phyloP scores from a whole-genome alignment of 2,113 vertebrate genomes.

The Phrynocephalus versicolor region DNA sequence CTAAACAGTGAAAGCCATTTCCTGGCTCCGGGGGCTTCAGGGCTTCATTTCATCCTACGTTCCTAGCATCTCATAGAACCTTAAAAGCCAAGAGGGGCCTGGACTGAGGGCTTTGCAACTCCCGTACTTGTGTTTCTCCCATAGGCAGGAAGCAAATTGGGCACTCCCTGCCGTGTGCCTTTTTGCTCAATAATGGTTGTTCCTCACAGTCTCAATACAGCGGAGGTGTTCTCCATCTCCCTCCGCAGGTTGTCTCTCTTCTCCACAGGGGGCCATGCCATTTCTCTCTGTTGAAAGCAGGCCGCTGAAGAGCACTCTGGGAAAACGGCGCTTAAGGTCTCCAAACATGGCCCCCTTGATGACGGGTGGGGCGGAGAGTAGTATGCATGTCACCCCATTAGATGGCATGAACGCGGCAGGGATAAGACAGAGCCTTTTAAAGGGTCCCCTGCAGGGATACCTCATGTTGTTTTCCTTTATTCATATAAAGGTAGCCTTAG shows the following conservation, averaged over 20 bases:
- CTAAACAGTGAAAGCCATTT: neutral
- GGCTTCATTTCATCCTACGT: neutral
- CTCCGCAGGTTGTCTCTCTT: neutral
- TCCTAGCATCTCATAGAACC: neutral
- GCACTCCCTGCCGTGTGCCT: neutral
- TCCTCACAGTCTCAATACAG: neutral
- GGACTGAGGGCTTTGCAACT: neutral
- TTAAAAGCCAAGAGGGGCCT: neutral
- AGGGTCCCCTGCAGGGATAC: neutral
- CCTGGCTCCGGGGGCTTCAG: neutral
- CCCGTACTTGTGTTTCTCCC: neutral
- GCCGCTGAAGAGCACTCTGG: neutral
- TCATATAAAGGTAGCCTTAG: neutral
- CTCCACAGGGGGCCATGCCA: neutral
- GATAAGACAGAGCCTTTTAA: neutral
- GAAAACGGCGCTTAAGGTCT: neutral
- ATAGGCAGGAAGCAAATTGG: neutral
- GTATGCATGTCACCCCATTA: too few relatives aligned
- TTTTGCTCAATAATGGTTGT: neutral
- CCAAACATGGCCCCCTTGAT: neutral
- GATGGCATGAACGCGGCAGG: neutral
- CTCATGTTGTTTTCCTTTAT: neutral
- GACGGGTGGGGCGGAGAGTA: too few relatives aligned
- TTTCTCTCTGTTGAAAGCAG: neutral
- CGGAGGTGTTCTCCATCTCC: neutral